Percentiles rank a stretch among this genome's conserved stretches.
phyloP scores from a whole-genome alignment of 2,113 vertebrate species.

The Ornithorhynchus anatinus region DNA sequence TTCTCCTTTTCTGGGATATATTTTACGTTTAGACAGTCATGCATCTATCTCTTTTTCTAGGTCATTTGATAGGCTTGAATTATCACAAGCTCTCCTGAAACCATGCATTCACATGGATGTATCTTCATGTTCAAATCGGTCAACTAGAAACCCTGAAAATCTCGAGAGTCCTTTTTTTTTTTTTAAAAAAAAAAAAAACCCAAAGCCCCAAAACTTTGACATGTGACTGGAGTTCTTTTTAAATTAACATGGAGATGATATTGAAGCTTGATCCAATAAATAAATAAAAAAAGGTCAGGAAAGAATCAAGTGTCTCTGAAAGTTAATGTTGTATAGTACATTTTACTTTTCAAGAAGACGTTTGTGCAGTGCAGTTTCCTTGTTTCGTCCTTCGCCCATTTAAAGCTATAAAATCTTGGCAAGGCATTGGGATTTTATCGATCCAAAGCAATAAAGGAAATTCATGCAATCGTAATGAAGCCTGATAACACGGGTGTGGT shows the following conservation, averaged over 20 bases:
- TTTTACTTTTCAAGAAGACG: fast-evolving
- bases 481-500: slow-evolving; percentile 45
- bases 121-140: background rate
- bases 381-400: slow-evolving; percentile 5
- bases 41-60: too few relatives aligned
- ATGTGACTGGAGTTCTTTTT: too few relatives aligned
- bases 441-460: slow-evolving; percentile 43
- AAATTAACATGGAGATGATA: too few relatives aligned
- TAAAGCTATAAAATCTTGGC: slow-evolving; percentile 9
- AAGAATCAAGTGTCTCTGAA: background rate
- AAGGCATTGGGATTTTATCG: slow-evolving; percentile 35
- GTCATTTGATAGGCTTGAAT: background rate
- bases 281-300: background rate
- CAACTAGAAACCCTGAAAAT: background rate
- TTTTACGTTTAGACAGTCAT: background rate
- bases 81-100: background rate
- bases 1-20: background rate
- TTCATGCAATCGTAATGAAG: slow-evolving; percentile 48
- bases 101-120: background rate
- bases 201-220: too few relatives aligned
- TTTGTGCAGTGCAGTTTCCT: background rate
- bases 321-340: background rate
- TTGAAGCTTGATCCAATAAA: too few relatives aligned
- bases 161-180: slow-evolving; percentile 3
- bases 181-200: too few relatives aligned